phyloP scores from a whole-genome alignment of 2,113 vertebrate genomes.

The Nesogale talazaci region DNA sequence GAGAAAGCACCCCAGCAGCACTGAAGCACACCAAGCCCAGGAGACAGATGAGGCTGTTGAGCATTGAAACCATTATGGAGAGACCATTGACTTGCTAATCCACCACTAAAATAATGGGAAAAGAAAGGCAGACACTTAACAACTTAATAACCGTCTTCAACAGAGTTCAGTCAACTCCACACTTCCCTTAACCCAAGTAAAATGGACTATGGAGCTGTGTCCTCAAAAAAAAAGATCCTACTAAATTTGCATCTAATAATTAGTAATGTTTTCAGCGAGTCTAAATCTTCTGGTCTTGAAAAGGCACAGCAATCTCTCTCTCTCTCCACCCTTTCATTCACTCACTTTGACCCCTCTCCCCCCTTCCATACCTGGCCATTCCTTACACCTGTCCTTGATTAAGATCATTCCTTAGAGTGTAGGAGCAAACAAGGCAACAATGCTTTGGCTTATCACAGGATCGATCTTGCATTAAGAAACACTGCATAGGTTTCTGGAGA shows the following conservation, averaged over 20 bases:
- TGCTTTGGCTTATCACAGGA: background rate
- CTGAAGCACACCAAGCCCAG: background rate
- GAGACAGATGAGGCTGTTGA: background rate
- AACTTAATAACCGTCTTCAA: background rate
- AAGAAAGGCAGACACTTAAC: background rate
- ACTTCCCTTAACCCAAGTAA: conserved; percentile 53
- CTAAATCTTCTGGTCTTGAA: background rate
- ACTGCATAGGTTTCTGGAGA: background rate
- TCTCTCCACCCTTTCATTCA: background rate
- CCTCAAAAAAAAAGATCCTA: conserved; percentile 33
- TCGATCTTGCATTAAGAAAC: conserved; percentile 12
- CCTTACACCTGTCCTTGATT: background rate
- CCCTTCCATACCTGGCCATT: background rate
- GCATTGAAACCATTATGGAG: background rate
- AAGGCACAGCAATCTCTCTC: background rate
- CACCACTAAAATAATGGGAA: background rate
- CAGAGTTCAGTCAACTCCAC: background rate
- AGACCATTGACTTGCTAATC: conserved; percentile 2
- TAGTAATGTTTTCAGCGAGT: background rate
- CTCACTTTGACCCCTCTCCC: background rate
- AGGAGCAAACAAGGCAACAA: background rate
- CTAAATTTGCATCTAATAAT: background rate
- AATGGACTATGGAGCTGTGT: conserved; percentile 37
- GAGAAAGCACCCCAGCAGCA: background rate
- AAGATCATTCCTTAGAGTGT: conserved; percentile 3